Evolutionary conservation across 2,797 vertebrate species (phyloP), one percentile per base, ranked within the genome.

Genomic region (Mycteria americana): DNA sequence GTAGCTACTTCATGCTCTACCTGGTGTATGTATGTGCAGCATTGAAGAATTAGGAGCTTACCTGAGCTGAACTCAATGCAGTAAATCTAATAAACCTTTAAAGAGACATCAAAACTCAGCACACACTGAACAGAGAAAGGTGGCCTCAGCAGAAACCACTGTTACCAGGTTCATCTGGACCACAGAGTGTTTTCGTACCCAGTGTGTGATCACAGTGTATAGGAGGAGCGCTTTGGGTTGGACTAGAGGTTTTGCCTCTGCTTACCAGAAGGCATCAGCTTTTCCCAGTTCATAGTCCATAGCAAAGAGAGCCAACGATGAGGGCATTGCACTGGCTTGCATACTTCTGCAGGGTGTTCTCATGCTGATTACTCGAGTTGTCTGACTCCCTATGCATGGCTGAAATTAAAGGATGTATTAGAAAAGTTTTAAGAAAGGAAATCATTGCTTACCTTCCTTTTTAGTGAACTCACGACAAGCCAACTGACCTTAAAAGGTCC

Each of bases 201-300:
- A 27, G 6, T 4, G 1, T 2, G 28, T 1, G 1, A 79, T 30
- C 41, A 18, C 65, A 45, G 70, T 0, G 2, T 5, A 6, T 1
- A 12, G 31, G 39, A 68, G 31, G 63, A 68, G 11, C 12, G 51
- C 59, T 62, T 50, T 28, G 63, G 41, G n/a, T 4, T 62, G 37
- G 50, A 59, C 37, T 30, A 31, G 67, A 21, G 39, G 13, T 69
- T 31, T 50, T 77, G 59, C 18, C 30, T 73, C 59, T 69, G 51
- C 50, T 79, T 59, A 16, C 8, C 51, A 23, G 46, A 72, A 33
- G 21, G 4, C 28, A 62, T 13, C 68, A 48, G 59, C 41, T 18
- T 48, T 25, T 77, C 28, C 9, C 48, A 19, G 39, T 1, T 46
- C 31, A 33, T 69, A 5, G 2, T 45, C 60, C 45, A 7, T 11